Evolutionary conservation across 2,888 invertebrate genomes (phyloP), one percentile per base, ranked within the genome.

Genomic region (Dyspetes luteomarginatus): DNA sequence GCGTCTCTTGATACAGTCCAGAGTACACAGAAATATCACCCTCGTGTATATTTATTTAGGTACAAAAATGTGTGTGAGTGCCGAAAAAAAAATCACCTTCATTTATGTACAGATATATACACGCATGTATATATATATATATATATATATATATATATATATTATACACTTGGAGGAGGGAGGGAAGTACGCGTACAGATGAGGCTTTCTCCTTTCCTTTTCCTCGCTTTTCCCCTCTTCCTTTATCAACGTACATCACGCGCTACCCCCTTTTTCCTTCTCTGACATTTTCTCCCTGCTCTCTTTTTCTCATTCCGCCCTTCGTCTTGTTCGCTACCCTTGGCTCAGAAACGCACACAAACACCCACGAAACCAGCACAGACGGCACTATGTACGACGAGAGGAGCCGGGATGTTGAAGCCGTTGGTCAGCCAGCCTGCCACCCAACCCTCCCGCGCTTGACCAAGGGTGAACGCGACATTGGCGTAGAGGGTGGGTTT

Each of bases 401-500:
- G 62, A 74, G 75, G 73, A 73, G 78, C 81, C 71, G 76, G 81
- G 81, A 73, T 68, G 76, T 50, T 73, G 71, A 64, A 76, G 76
- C 75, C 67, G 72, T 41, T 73, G 73, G 64, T 67, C 73, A 58
- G 50, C 69, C 79, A 56, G 36, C 74, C 52, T 73, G 62, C 82
- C 73, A 69, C 62, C 77, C 73, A 67, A 41, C 79, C 79, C 82
- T 81, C 77, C 82, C 84, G 82, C 84, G 85, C 86, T 87, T 88
- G 87, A 88, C 87, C 88, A 86, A 85, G 84, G 86, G 78, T 85
- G 85, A 85, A 88, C 86, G 82, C 60, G 69, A 82, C 89, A 88
- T 85, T 86, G 88, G 89, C 88, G 88, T 89, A 89, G 82, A 74
- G 78, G 78, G 73, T 71, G 79, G n/a, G 67, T 78, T 85, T 84